Conservation (phyloP, 2,888 invertebrate species). For the Thereva nobilitata region DNA sequence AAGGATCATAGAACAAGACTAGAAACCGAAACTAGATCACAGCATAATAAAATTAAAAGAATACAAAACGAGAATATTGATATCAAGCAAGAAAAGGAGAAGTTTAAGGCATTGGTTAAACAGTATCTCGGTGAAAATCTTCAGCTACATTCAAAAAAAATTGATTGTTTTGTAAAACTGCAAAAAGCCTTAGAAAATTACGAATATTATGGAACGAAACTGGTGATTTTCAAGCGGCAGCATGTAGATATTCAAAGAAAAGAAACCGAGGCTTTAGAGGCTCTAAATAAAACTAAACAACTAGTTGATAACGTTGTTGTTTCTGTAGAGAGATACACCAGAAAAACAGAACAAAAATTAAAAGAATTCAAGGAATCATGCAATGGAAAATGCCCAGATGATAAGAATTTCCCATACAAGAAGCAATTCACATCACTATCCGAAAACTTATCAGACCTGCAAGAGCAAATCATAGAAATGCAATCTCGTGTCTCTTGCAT, state of each 20-base stretch:
- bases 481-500: slow-evolving; percentile 69
- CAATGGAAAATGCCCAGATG: slow-evolving; percentile 63
- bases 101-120: slow-evolving; percentile 44
- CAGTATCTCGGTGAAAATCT: slow-evolving; percentile 49
- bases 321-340: slow-evolving; percentile 48
- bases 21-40: slow-evolving; percentile 44
- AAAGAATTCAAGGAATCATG: slow-evolving; percentile 63
- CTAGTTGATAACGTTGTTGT: not conserved
- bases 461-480: slow-evolving; percentile 62
- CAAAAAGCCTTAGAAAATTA: slow-evolving; percentile 48
- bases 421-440: slow-evolving; percentile 63
- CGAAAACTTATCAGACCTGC: slow-evolving; percentile 60
- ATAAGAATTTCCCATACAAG: slow-evolving; percentile 62
- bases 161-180: slow-evolving; percentile 48
- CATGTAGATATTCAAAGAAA: slow-evolving; percentile 45
- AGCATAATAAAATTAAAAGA: slow-evolving; percentile 41
- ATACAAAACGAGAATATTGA: slow-evolving; percentile 40
- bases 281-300: slow-evolving; percentile 50
- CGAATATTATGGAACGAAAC: slow-evolving; percentile 47
- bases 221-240: slow-evolving; percentile 47
- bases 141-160: slow-evolving; percentile 48
- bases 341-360: slow-evolving; percentile 61
- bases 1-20: slow-evolving; percentile 40
- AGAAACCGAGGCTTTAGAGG: slow-evolving; percentile 46
- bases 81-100: slow-evolving; percentile 50